Base-by-base conservation (phyloP, 2,888 invertebrate species). In the Eulithis prunata region DNA sequence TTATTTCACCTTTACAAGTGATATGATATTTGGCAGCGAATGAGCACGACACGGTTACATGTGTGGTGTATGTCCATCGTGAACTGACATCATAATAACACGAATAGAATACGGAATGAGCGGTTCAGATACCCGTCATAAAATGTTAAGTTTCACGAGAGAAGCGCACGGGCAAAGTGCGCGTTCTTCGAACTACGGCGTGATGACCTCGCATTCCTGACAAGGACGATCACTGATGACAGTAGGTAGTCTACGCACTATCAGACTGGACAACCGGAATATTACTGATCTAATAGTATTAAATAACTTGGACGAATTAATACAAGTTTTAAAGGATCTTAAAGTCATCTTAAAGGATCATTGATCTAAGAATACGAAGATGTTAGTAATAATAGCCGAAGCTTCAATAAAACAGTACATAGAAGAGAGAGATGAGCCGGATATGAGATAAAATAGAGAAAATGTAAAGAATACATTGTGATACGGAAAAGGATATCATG, bases 201-300 rank as follows among this genome's bases (percentile, higher is more conserved):
- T 87, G 88, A 80, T 87, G 89, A 83, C 93, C 93, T 93, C 93
- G 90, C 93, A 93, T 93, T 93, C 93, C 87, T 89, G 82, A 77
- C 93, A 93, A 93, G 93, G 93, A 93, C 93, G 93, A 85, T 83
- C 75, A 41, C 79, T 80, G 41, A 80, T 79, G 83, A 81, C 80
- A 83, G 82, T 82, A 75, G 69, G 43, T 72, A 72, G 75, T 73
- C 71, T 73, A 64, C 71, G 75, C 74, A 73, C 74, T 75, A 79
- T 76, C 75, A 75, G 69, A 78, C 77, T 66, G 72, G 69, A 70
- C 73, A 64, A 55, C 59, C 64, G 58, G 58, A 38, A 61, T 53
- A 58, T 52, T 46, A 51, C 38, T 8, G 6, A 38, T 54, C n/a
- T 38, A 32, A 45, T 46, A 43, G 28, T 38, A 57, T 49, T 49